phyloP scores from a whole-genome alignment of 2,113 vertebrate species.

The Carlito syrichta region DNA sequence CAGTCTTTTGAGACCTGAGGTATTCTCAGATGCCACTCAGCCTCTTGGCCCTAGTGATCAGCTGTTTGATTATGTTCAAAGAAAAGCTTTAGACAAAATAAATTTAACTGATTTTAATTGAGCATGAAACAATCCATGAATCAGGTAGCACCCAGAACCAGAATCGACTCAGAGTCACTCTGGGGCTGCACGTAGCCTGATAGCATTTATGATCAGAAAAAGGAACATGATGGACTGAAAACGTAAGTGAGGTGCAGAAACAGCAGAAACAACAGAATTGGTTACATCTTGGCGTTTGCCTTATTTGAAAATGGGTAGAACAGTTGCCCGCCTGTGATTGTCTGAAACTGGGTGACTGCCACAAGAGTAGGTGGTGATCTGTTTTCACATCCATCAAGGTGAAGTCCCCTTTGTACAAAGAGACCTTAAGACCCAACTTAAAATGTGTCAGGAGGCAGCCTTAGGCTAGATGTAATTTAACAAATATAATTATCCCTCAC shows the following conservation, averaged over 20 bases:
- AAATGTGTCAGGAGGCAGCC: not conserved
- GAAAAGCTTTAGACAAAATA: not conserved
- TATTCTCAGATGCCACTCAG: not conserved
- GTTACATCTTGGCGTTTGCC: not conserved
- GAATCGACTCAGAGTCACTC: not conserved
- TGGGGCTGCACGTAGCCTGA: not conserved
- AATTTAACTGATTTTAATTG: not conserved
- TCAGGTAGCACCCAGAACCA: not conserved
- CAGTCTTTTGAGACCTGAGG: not conserved
- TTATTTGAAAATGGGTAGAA: not conserved
- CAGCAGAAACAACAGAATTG: not conserved
- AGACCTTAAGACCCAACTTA: not conserved
- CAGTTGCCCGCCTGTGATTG: not conserved
- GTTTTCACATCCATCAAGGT: not conserved
- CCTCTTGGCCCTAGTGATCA: not conserved
- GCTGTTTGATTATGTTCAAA: not conserved
- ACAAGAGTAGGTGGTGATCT: not conserved
- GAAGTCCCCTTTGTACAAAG: no score
- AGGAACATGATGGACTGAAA: not conserved
- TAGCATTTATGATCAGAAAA: not conserved
- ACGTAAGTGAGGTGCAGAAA: not conserved
- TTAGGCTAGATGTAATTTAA: not conserved
- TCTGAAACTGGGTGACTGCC: not conserved
- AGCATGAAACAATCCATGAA: not conserved
- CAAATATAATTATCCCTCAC: not conserved